phyloP scores from a whole-genome alignment of 2,113 vertebrate genomes.

The Rhynchomys soricoides region DNA sequence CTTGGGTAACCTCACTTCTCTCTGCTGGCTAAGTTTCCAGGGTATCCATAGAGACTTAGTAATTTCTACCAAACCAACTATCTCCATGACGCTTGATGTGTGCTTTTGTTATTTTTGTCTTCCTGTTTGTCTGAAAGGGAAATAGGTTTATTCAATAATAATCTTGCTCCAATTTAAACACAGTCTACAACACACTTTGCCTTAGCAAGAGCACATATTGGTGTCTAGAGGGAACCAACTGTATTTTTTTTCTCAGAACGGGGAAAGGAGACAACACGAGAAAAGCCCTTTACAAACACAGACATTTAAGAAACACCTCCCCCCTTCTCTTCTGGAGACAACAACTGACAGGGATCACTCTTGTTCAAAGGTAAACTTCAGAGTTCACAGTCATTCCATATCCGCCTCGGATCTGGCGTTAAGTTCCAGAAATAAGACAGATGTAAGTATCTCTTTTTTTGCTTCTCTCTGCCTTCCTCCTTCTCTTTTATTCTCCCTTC shows the following conservation, averaged over 20 bases:
- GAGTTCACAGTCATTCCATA: background rate
- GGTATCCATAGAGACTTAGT: background rate
- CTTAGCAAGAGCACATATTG: background rate
- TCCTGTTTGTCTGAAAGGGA: background rate
- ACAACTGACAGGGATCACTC: background rate
- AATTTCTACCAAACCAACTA: background rate
- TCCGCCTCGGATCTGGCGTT: background rate
- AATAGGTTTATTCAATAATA: background rate
- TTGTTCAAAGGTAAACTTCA: background rate
- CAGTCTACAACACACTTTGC: background rate
- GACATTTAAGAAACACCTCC: background rate
- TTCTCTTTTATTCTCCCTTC: conserved; percentile 71
- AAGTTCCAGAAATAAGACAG: background rate
- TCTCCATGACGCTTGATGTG: background rate
- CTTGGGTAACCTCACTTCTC: background rate
- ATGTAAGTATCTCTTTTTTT: background rate
- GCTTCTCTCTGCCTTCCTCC: conserved; percentile 14
- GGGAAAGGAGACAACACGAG: background rate
- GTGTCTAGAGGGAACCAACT: background rate
- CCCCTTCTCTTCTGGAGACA: background rate
- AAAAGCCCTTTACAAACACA: background rate
- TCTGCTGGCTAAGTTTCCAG: background rate
- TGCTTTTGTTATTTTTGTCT: background rate
- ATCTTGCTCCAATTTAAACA: background rate
- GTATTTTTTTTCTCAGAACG: background rate